Evolutionary conservation across 2,888 invertebrate species (phyloP).

Genomic region (Oxytorus armatus): DNA sequence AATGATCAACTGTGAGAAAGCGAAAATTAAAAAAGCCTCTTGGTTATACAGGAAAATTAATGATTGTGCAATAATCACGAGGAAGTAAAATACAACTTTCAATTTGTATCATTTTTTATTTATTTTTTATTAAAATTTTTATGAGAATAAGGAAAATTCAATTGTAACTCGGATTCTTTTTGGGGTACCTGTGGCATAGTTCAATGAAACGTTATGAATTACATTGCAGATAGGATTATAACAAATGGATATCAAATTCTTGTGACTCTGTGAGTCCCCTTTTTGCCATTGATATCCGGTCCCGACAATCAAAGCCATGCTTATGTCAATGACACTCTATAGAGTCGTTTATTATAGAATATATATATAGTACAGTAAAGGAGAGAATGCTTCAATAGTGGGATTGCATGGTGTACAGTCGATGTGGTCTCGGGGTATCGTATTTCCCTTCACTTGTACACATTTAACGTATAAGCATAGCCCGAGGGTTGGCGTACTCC

Average conservation of each 20-base stretch:
- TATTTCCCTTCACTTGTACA: constrained; percentile 46
- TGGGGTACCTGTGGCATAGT: too few relatives aligned
- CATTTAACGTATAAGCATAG: constrained; percentile 42
- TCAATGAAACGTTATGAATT: neutral
- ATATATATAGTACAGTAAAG: neutral
- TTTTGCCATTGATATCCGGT: constrained; percentile 19
- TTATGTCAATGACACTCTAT: constrained; percentile 27
- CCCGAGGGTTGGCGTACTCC: constrained; percentile 22
- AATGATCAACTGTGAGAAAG: too few relatives aligned
- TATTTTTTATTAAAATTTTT: too few relatives aligned
- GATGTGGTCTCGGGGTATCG: constrained; percentile 46
- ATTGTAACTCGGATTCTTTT: too few relatives aligned
- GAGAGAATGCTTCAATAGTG: constrained; percentile 20
- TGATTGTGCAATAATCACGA: too few relatives aligned
- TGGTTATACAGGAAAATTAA: too few relatives aligned
- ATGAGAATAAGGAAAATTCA: too few relatives aligned
- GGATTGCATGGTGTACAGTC: neutral
- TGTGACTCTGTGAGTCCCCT: neutral
- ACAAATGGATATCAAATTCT: constrained; percentile 21
- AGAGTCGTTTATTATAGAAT: neutral
- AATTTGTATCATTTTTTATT: too few relatives aligned
- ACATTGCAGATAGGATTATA: constrained; percentile 10
- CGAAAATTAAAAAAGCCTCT: too few relatives aligned
- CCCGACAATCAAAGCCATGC: constrained; percentile 19
- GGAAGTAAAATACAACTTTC: too few relatives aligned